Base-by-base conservation (phyloP, 2,797 vertebrate species). In the Gastrophryne carolinensis region DNA sequence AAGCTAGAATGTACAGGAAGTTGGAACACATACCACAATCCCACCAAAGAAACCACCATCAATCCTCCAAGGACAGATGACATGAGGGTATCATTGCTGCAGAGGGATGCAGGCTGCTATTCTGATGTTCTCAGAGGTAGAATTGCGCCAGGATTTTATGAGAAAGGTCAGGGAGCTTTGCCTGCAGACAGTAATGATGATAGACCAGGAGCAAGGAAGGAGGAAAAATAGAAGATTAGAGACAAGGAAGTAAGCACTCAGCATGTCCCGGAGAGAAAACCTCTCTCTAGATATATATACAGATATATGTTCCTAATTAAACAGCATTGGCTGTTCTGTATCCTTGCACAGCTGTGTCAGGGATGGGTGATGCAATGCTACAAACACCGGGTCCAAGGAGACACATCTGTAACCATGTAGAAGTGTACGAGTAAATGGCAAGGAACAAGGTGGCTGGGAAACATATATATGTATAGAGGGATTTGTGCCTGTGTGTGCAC, bases 361-460 rank as follows among this genome's bases (percentile, higher is more conserved):
- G 74, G 32, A 70, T 19, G 11, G 50, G 64, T 77, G 74, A 77
- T 77, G 74, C 52, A 77, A 77, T 35, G 24, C 5, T 35, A 70
- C 19, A 71, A 54, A 71, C 66, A 49, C 15, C 8, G 3, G 29
- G 64, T 68, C 73, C 49, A 13, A 7, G 11, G 73, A 56, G 58
- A 71, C 67, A 54, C 50, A 49, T 64, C 49, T 57, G 67, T 64
- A 65, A 63, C 34, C 27, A 50, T 70, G 58, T 70, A 23, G 23
- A 35, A 29, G 37, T 4, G 60, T 27, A 35, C 32, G 50, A 13
- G 47, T 32, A 61, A 34, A 70, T n/a, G 10, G 17, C 23, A 24
- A 29, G 1, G 21, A 44, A 44, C 32, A 39, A 27, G 23, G 23
- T 54, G 11, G 5, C 5, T 26, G 53, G 2, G 12, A 17, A 68